These are phyloP conservation scores for Melinopterus prodromus DNA, from an alignment of 2,888 invertebrate genomes.

Conservation along the genomic window DNA sequence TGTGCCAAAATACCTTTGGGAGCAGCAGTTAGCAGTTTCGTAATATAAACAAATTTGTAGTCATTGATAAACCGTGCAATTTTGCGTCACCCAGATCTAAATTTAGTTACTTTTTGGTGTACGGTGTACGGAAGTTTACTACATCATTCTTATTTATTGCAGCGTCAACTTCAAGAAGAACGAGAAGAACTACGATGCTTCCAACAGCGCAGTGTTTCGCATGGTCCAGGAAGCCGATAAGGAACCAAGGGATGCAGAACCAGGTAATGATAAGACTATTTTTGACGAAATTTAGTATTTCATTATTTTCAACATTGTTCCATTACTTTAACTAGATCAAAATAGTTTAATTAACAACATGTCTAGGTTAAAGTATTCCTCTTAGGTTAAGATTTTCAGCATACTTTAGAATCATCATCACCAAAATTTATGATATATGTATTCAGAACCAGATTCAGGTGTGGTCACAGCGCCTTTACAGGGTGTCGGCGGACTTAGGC, in stretches of 20 bases:
- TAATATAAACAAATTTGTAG: constrained; percentile 4
- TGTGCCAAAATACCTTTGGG: constrained; percentile 4
- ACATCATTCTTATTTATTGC: constrained; percentile 44
- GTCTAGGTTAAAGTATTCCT: background rate
- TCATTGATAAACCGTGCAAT: background rate
- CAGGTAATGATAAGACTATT: constrained; percentile 65
- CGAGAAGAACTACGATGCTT: constrained; percentile 86
- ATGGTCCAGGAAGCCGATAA: constrained; percentile 90
- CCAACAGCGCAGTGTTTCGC: constrained; percentile 89
- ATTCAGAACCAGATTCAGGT: constrained; percentile 59
- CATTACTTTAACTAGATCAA: background rate
- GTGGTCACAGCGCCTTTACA: constrained; percentile 60
- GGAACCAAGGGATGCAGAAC: constrained; percentile 75
- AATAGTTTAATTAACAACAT: constrained; percentile 10
- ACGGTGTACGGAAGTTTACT: background rate
- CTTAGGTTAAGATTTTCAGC: background rate
- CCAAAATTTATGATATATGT: constrained; percentile 13
- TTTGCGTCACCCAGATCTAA: background rate
- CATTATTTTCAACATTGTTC: background rate
- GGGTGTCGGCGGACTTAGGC: constrained; percentile 69
- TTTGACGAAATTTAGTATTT: background rate
- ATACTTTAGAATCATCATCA: background rate
- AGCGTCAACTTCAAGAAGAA: constrained; percentile 97
- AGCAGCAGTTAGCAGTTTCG: background rate
- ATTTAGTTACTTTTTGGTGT: background rate